Percentiles rank a stretch among this genome's conserved stretches.
Conservation (phyloP, 2,797 vertebrate genomes). For the Oreortyx pictus region DNA sequence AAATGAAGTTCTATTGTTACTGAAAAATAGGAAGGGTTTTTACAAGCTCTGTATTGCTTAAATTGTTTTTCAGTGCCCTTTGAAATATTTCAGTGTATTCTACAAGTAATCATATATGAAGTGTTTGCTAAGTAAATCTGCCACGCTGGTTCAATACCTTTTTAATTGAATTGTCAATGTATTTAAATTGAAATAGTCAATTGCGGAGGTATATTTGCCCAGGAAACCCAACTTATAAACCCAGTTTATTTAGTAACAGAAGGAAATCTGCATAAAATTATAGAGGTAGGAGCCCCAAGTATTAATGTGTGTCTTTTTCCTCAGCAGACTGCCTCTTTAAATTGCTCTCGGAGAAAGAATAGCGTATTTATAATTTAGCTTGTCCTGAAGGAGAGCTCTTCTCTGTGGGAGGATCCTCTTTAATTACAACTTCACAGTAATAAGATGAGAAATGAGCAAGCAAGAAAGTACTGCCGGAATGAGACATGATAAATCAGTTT, state of each 20-base stretch:
- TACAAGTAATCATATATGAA: slow-evolving; percentile 5
- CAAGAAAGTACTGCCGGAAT: slow-evolving; percentile 70
- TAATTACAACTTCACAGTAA: slow-evolving; percentile 81
- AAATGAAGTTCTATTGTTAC: not conserved
- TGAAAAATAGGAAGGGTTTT: not conserved
- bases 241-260: slow-evolving; percentile 45
- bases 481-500: slow-evolving; percentile 79
- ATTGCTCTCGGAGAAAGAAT: slow-evolving; percentile 59
- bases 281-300: not conserved
- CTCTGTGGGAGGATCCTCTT: slow-evolving; percentile 79
- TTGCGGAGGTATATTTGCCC: slow-evolving; percentile 48
- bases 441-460: slow-evolving; percentile 80
- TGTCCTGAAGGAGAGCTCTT: slow-evolving; percentile 74
- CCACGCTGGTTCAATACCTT: slow-evolving; percentile 50
- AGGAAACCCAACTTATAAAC: slow-evolving; percentile 21
- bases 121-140: slow-evolving; percentile 28
- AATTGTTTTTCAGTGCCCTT: not conserved
- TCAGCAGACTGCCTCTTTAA: slow-evolving; percentile 54
- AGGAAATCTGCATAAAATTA: slow-evolving; percentile 51
- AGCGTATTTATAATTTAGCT: slow-evolving; percentile 76
- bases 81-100: slow-evolving; percentile 12
- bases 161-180: slow-evolving; percentile 65
- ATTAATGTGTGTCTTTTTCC: slow-evolving; percentile 42
- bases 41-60: not conserved
- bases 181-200: slow-evolving; percentile 65